Base-by-base conservation (phyloP, 2,113 vertebrate genomes). In the Porphyrio hochstetteri region DNA sequence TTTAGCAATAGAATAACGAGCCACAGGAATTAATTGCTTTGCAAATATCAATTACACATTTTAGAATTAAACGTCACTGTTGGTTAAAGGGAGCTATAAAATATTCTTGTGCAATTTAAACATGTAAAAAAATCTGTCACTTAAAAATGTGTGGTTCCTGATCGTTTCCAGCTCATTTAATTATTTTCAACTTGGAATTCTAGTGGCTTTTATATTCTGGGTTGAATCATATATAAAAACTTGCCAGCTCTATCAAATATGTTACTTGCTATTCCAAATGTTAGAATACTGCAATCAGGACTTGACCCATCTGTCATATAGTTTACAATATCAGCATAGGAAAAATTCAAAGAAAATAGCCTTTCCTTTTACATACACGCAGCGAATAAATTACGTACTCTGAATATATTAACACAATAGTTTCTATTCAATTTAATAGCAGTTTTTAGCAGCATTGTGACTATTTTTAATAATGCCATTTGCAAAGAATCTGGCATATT, bases 221-320 rank as follows among this genome's bases (percentile, higher is more conserved):
- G 97, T 98, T 98, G 98, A 98, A 98, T 98, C 98, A 98, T 98
- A 98, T 98, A 98, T 98, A 98, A 98, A 98, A 98, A 98, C 98
- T 98, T 98, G 98, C 98, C 98, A 98, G 98, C 98, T 98, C 96
- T 98, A 98, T 98, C 98, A 98, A 98, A 98, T 98, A 98, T 98
- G 98, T 98, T 98, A 97, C 98, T 98, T 97, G 98, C 98, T 98
- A 97, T 98, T 98, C 98, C 98, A 98, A 98, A 98, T 98, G 98
- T 98, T 98, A 98, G 97, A 98, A 97, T 98, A 97, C 97, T 94
- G 96, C 97, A 98, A 98, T 98, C 98, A 98, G 98, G 97, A 98
- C 98, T 98, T 98, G 98, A 98, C 98, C 98, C 98, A 98, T 98
- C 98, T 98, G 98, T 98, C 98, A 98, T 98, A 98, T 97, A 98